Conservation (phyloP, 2,888 invertebrate species). For the Eupsilia transversa region DNA sequence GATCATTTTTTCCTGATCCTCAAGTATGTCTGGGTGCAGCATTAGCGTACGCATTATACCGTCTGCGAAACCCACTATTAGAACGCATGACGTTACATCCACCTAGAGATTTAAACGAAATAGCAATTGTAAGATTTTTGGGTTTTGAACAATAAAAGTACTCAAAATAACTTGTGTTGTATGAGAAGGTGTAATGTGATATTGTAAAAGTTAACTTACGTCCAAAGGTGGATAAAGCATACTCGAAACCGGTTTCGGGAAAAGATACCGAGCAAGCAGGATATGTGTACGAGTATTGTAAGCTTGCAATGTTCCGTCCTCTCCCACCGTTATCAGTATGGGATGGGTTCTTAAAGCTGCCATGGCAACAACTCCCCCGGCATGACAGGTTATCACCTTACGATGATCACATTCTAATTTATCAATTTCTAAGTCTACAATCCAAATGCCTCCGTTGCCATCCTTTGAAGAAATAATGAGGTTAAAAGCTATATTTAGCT, state of each 20-base stretch:
- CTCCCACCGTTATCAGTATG: conserved; percentile 93
- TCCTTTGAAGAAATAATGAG: conserved; percentile 90
- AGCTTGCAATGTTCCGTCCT: conserved; percentile 93
- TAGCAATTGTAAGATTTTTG: not conserved
- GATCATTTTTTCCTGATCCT: conserved; percentile 71
- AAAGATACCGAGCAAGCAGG: conserved; percentile 91
- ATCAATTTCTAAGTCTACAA: conserved; percentile 85
- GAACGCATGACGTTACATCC: conserved; percentile 91
- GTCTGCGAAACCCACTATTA: conserved; percentile 93
- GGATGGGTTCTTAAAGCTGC: conserved; percentile 93
- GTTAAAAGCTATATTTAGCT: conserved; percentile 12
- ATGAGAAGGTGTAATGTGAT: not conserved
- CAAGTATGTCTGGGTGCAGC: conserved; percentile 80
- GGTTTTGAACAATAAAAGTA: not conserved
- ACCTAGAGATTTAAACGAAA: conserved; percentile 80
- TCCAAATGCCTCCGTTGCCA: conserved; percentile 94
- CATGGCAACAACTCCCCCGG: conserved; percentile 93
- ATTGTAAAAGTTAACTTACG: conserved; percentile 80
- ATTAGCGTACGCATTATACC: conserved; percentile 92
- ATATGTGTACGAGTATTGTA: conserved; percentile 92
- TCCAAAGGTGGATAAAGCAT: conserved; percentile 93
- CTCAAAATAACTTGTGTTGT: not conserved
- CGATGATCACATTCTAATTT: conserved; percentile 83
- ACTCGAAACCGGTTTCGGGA: conserved; percentile 89
- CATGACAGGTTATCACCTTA: conserved; percentile 93